These are phyloP conservation scores for Heterocephalus glaber DNA, from an alignment of 2,113 vertebrate genomes.

Conservation along the genomic window DNA sequence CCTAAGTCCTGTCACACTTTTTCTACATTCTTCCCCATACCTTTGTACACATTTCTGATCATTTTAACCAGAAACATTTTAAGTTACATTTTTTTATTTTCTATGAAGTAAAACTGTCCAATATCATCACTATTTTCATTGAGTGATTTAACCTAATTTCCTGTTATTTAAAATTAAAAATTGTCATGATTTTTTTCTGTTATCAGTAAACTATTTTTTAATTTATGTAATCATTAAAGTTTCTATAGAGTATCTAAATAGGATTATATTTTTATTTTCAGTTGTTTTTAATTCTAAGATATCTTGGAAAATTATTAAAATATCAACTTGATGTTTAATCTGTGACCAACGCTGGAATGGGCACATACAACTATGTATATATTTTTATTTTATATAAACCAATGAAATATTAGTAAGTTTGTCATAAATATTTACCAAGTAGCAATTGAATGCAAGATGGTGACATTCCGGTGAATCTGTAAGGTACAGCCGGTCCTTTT, in stretches of 20 bases:
- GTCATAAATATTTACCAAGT: not conserved
- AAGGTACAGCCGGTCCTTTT: not conserved
- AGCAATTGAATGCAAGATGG: not conserved
- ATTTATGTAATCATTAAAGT: not conserved
- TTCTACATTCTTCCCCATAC: not conserved
- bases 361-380: not conserved
- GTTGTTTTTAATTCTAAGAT: not conserved
- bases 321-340: not conserved
- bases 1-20: not conserved
- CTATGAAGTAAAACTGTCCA: not conserved
- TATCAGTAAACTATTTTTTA: not conserved
- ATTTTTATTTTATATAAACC: slow-evolving; percentile 10
- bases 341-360: not conserved
- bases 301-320: not conserved
- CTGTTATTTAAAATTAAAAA: not conserved
- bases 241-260: not conserved
- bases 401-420: not conserved
- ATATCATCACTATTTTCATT: not conserved
- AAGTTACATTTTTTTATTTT: not conserved
- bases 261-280: not conserved
- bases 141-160: not conserved
- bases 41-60: not conserved
- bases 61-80: not conserved
- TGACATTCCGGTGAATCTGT: not conserved
- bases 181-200: not conserved